A percentile compares a stretch with the other conserved stretches of the same genome.
Conservation (phyloP, 2,888 invertebrate genomes). For the Xestobium rufovillosum region DNA sequence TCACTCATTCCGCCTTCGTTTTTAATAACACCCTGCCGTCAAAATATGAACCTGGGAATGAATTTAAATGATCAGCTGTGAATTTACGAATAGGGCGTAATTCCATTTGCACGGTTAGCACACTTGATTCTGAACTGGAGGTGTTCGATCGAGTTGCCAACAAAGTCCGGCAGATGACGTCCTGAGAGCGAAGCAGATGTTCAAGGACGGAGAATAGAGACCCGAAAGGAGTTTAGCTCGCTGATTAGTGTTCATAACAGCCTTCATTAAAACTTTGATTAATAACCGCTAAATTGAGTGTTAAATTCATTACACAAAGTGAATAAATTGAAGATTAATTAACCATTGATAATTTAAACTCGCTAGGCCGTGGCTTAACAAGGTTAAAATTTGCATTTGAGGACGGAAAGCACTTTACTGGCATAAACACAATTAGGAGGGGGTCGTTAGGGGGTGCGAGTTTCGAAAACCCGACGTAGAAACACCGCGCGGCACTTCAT, state of each 20-base stretch:
- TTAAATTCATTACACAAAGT: constrained; percentile 44
- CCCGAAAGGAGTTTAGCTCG: constrained; percentile 6
- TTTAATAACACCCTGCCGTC: too few relatives aligned
- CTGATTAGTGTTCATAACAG: constrained; percentile 38
- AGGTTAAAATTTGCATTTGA: constrained; percentile 47
- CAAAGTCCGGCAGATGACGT: constrained; percentile 1
- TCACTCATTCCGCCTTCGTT: too few relatives aligned
- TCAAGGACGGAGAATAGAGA: constrained; percentile 1
- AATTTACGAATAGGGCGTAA: too few relatives aligned
- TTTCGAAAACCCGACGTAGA: constrained; percentile 3
- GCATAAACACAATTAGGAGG: constrained; percentile 45
- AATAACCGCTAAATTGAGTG: constrained; percentile 51
- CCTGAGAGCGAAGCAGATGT: constrained; percentile 7
- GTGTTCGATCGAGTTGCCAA: too few relatives aligned
- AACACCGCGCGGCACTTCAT: constrained; percentile 26
- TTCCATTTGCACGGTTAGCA: too few relatives aligned
- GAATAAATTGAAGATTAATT: constrained; percentile 51
- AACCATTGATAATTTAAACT: constrained; percentile 50
- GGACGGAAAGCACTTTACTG: constrained; percentile 47
- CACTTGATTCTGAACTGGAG: too few relatives aligned
- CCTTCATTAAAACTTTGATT: constrained; percentile 52
- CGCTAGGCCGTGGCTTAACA: constrained; percentile 46
- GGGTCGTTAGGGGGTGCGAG: constrained; percentile 19
- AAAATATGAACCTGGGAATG: too few relatives aligned
- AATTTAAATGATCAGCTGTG: too few relatives aligned